Conservation (phyloP, 2,113 vertebrate genomes). For the Macroglossus sobrinus region DNA sequence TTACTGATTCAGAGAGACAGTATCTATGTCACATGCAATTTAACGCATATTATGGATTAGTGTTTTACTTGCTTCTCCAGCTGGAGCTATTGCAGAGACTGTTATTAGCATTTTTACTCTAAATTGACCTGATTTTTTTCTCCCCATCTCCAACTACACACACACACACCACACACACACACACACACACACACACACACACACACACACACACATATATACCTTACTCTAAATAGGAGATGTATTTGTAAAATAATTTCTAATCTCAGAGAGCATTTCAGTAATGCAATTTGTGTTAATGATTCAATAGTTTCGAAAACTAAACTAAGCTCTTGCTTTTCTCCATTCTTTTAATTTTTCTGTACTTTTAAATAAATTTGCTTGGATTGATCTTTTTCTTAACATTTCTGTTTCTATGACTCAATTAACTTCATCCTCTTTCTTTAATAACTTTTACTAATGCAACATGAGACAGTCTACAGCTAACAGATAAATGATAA, state of each 20-base stretch:
- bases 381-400: neutral
- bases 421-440: neutral
- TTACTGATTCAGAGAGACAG: neutral
- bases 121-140: neutral
- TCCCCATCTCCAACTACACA: neutral
- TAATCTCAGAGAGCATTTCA: neutral
- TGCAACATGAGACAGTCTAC: neutral
- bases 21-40: neutral
- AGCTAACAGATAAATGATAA: constrained; percentile 13
- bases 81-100: neutral
- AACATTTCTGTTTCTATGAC: constrained; percentile 11
- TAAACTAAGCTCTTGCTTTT: neutral
- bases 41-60: neutral
- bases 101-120: neutral
- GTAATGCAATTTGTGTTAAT: constrained; percentile 24
- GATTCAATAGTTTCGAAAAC: neutral
- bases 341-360: neutral
- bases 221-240: neutral
- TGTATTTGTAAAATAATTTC: neutral
- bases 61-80: neutral
- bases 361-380: constrained; percentile 7
- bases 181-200: no score
- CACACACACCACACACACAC: no score
- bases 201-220: no score
- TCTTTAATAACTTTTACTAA: constrained; percentile 37